These are phyloP conservation scores for Procavia capensis DNA, from an alignment of 2,113 vertebrate genomes.

Conservation along the genomic window DNA sequence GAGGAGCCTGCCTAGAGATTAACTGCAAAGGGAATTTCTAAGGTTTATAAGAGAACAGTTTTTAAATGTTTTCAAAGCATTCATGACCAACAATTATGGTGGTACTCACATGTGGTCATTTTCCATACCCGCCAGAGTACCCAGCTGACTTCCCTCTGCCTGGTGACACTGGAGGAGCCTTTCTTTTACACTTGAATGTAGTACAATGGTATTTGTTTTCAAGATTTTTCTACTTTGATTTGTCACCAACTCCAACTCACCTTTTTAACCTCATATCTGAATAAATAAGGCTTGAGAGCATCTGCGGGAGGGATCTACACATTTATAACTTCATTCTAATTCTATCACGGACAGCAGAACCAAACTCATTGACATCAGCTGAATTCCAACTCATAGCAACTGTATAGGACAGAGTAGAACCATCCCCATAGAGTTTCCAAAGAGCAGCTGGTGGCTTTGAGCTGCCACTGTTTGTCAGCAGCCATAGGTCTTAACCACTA, in stretches of 20 bases:
- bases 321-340: slow-evolving; percentile 21
- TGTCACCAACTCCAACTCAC: background rate
- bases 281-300: background rate
- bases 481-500: no score
- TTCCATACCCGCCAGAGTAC: background rate
- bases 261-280: background rate
- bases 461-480: no score
- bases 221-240: background rate
- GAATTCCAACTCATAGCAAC: no score
- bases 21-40: slow-evolving; percentile 5
- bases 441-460: no score
- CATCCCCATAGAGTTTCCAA: no score
- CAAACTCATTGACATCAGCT: no score
- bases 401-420: no score
- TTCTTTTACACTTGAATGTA: background rate
- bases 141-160: background rate
- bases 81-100: background rate
- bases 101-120: background rate
- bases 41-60: background rate
- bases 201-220: background rate
- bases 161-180: background rate
- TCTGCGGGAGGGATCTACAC: background rate
- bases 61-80: background rate
- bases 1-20: background rate
- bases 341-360: background rate